Evolutionary conservation across 1,140 invertebrate species (phyloP), one percentile per base, ranked within the genome.

Genomic region (Aphis gossypii): DNA sequence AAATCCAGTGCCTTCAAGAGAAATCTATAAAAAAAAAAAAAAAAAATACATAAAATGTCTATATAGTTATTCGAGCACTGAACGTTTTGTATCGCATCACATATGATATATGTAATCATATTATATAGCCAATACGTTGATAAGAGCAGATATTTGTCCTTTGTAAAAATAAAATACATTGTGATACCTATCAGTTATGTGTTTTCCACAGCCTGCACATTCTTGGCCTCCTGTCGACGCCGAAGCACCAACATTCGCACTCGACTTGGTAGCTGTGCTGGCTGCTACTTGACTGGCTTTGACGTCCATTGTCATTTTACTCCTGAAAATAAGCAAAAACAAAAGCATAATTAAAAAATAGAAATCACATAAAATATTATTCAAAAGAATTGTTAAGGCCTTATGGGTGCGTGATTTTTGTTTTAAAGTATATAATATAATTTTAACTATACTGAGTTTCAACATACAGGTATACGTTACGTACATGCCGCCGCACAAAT

Each of bases 171-270:
- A 30, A 68, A 30, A 68, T 68, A 68, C n/a, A 68, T n/a, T 20
- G 5, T 68, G 14, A n/a, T 95, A 96, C 95, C 97, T 97, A 95
- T 98, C 97, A 84, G 97, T 98, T 94, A 98, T 98, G 95, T 97
- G 97, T 96, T 98, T 98, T 94, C 97, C 97, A 95, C 98, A 98
- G 91, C 97, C 97, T 68, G 97, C 97, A 95, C 98, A 98, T 94
- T 98, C 97, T 95, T 98, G 96, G 93, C 96, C 96, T 93, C 94
- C 88, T 94, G 94, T 94, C 44, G 84, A 94, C 6, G 93, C 93
- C 6, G 94, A 94, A n/a, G 94, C 94, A 6, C 94, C 93, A 9
- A 90, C 91, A 86, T 94, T 95, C 95, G 94, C 95, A 95, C 91
- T 94, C 92, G 93, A 94, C 20, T 94, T 95, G 95, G 92, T 93